Evolutionary conservation across 2,113 vertebrate species (phyloP), one percentile per base, ranked within the genome.

Genomic region (Solenodon paradoxus): DNA sequence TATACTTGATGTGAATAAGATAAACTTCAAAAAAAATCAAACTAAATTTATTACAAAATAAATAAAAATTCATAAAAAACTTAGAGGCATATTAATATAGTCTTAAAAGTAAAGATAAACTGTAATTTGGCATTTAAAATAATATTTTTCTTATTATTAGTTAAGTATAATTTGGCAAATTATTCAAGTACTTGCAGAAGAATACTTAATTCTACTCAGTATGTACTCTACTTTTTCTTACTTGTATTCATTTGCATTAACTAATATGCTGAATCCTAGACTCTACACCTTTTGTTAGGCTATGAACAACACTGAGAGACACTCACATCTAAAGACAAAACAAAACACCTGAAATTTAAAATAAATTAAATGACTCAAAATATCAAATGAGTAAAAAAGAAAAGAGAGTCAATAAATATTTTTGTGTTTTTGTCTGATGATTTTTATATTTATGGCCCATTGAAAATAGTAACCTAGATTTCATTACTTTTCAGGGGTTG

Each of bases 341-440:
- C 5, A 88, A 90, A 90, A 12, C 6, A 63, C 40, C 78, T 96
- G 92, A 95, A 94, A 97, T 95, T 97, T 97, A 94, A 94, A 63
- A 96, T n/a, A 71, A 96, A 96, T 95, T 96, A 98, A 98, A 98
- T 98, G 96, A 98, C 98, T 98, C 42, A 97, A 98, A 98, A 98
- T 98, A 98, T 96, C 95, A 98, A 92, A 85, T 97, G 64, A 95
- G 89, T 96, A 97, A 95, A 71, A 88, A 95, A 97, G 88, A 97
- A 82, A 95, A 97, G 88, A 42, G n/a, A 98, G 79, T 97, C 95
- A 98, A 96, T 98, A 96, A 92, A 96, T 97, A 94, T 98, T 97
- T 98, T 74, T 69, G 59, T 97, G 94, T 97, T 97, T 96, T 95
- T 94, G 69, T 88, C 78, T 95, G 81, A 97, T 97, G 90, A 35